A percentile compares a stretch with the other conserved stretches of the same genome.
These are phyloP conservation scores for Zhuqinia jingwanae DNA, from an alignment of 2,888 invertebrate species.

Conservation along the genomic window DNA sequence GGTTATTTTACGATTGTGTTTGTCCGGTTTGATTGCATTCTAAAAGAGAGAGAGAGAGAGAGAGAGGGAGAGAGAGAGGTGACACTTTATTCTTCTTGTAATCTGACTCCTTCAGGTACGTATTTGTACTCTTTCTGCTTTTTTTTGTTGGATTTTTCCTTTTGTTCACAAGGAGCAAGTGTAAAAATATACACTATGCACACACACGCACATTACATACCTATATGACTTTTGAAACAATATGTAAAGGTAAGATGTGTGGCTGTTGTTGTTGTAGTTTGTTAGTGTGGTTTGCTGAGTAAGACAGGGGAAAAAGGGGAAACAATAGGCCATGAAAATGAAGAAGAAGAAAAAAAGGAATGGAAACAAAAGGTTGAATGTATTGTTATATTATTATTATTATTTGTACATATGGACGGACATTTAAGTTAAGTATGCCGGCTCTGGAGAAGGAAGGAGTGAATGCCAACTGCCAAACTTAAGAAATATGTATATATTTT, in stretches of 20 bases:
- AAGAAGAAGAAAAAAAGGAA: not conserved
- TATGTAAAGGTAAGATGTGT: not conserved
- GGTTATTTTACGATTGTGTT: conserved; percentile 19
- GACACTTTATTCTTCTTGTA: conserved; percentile 14
- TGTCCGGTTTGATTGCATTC: not conserved
- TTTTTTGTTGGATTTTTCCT: not conserved
- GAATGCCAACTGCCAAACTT: not conserved
- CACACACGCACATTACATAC: not conserved
- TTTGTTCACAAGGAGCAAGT: not conserved
- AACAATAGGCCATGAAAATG: conserved; percentile 27
- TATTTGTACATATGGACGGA: not conserved
- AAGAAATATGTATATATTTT: no score
- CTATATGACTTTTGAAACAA: not conserved
- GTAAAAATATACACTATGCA: not conserved
- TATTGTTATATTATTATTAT: not conserved
- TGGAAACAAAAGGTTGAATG: not conserved
- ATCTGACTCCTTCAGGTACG: conserved; percentile 23
- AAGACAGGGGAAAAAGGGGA: conserved; percentile 5
- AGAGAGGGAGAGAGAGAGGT: not conserved
- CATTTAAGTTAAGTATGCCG: not conserved
- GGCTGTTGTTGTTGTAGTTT: not conserved
- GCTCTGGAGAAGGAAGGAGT: not conserved
- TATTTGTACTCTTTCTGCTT: not conserved
- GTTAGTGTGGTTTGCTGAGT: no score
- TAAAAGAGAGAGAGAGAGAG: no score